Evolutionary conservation across 2,888 invertebrate genomes (phyloP).

Genomic region (Catocala sponsa): DNA sequence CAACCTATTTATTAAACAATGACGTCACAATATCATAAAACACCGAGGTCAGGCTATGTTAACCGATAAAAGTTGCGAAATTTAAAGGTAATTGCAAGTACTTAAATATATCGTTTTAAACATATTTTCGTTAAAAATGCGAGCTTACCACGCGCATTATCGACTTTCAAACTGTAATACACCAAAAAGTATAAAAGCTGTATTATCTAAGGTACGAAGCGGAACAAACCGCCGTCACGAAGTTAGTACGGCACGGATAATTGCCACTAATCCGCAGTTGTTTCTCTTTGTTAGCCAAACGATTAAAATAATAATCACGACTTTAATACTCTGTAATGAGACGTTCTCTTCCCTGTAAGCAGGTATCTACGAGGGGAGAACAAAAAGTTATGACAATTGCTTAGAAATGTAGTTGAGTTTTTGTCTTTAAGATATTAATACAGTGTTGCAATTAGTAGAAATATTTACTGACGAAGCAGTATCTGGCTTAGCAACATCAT

Average conservation of each 20-base stretch:
- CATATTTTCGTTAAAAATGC: background rate
- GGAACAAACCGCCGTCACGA: constrained; percentile 57
- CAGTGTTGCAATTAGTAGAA: too few relatives aligned
- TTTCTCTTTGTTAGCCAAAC: constrained; percentile 77
- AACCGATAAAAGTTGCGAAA: background rate
- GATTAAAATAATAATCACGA: constrained; percentile 85
- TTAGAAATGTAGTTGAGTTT: background rate
- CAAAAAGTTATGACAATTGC: constrained; percentile 15
- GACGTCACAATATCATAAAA: too few relatives aligned
- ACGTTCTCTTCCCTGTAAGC: constrained; percentile 64
- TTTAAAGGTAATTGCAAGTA: too few relatives aligned
- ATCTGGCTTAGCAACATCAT: too few relatives aligned
- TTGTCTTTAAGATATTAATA: too few relatives aligned
- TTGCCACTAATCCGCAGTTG: constrained; percentile 72
- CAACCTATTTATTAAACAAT: too few relatives aligned
- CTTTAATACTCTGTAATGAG: constrained; percentile 73
- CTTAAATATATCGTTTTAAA: too few relatives aligned
- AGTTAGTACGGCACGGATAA: constrained; percentile 61
- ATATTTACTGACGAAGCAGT: too few relatives aligned
- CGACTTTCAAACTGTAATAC: constrained; percentile 1
- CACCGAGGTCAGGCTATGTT: too few relatives aligned
- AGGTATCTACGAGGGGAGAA: constrained; percentile 27
- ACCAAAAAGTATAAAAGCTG: constrained; percentile 3
- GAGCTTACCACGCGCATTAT: background rate
- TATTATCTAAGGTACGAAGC: constrained; percentile 33